Percentiles rank a stretch among this genome's conserved stretches.
These are phyloP conservation scores for Lycocorax pyrrhopterus DNA, from an alignment of 2,113 vertebrate species.

Conservation along the genomic window DNA sequence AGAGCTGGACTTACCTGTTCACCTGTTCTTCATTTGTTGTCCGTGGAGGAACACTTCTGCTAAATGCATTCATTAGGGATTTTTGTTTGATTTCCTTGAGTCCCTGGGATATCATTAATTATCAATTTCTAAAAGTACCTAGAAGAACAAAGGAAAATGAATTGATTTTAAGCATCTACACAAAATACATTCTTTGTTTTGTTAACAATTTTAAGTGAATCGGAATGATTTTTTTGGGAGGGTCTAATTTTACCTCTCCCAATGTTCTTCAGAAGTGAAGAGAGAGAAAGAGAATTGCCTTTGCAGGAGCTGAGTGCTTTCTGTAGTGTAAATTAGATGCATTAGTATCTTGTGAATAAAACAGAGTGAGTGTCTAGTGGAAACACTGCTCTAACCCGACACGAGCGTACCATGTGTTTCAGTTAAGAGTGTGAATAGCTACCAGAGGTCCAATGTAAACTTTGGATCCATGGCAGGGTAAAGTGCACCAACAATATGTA, in stretches of 20 bases:
- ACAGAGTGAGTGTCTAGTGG: background rate
- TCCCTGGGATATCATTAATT: background rate
- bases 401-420: background rate
- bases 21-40: background rate
- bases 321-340: background rate
- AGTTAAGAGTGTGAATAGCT: background rate
- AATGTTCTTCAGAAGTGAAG: background rate
- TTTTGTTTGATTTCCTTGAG: background rate
- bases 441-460: background rate
- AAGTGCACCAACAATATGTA: background rate
- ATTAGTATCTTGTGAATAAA: background rate
- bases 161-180: background rate
- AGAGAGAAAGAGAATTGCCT: background rate
- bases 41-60: background rate
- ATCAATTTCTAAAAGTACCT: background rate
- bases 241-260: background rate
- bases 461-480: background rate
- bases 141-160: background rate
- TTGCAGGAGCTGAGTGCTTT: background rate
- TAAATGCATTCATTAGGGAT: background rate
- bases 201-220: background rate
- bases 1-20: background rate
- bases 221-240: background rate
- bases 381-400: background rate
- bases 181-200: background rate